phyloP scores from a whole-genome alignment of 2,797 vertebrate species.

The Lepilemur ruficaudatus region DNA sequence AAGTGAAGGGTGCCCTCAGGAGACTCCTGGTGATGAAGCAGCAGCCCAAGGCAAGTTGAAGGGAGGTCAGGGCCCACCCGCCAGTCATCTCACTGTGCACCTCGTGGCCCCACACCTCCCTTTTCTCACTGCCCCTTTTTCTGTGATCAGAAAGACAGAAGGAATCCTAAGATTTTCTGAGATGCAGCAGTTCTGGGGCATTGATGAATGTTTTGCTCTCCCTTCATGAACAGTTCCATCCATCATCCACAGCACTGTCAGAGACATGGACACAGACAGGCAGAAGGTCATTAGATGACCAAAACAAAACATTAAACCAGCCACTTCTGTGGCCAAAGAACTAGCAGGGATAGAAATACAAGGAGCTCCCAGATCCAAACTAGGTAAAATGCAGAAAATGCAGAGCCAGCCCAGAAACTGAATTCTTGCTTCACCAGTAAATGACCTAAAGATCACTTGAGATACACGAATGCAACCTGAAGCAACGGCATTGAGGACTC shows the following conservation, averaged over 20 bases:
- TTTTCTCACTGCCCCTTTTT: background rate
- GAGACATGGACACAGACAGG: background rate
- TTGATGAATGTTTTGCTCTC: background rate
- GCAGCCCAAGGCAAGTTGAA: background rate
- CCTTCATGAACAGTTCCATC: background rate
- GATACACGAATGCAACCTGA: background rate
- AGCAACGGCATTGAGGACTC: background rate
- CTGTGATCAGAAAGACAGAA: background rate
- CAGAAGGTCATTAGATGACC: background rate
- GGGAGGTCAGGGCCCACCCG: background rate
- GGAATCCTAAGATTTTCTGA: background rate
- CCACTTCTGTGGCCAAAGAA: background rate
- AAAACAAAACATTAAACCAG: background rate
- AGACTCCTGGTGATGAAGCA: background rate
- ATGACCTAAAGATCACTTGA: background rate
- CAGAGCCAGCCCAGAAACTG: background rate
- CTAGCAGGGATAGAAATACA: background rate
- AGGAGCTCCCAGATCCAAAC: background rate
- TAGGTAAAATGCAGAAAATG: background rate
- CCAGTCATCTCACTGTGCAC: background rate
- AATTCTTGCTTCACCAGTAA: background rate
- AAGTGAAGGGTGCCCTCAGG: constrained; percentile 58
- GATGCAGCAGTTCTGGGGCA: too few relatives aligned
- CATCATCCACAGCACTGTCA: background rate
- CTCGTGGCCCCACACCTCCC: too few relatives aligned